Conservation (phyloP, 2,797 vertebrate genomes). For the Gymnodraco acuticeps region DNA sequence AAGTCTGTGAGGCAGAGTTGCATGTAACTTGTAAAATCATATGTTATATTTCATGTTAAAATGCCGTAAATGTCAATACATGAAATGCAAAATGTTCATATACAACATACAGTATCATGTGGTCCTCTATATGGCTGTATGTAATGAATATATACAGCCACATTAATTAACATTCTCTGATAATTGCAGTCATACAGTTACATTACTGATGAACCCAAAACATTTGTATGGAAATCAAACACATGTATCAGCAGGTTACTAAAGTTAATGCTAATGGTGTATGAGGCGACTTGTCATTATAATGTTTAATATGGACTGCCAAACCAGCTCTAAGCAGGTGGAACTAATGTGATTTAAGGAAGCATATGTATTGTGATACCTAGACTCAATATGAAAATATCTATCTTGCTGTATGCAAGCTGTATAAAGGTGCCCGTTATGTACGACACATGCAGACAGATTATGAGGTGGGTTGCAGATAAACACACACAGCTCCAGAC, state of each 20-base stretch:
- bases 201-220: constrained; percentile 3
- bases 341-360: too few relatives aligned
- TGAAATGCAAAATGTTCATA: background rate
- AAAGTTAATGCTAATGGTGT: background rate
- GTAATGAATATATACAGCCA: background rate
- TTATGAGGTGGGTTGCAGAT: constrained; percentile 23
- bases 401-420: background rate
- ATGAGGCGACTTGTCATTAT: background rate
- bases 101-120: background rate
- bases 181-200: background rate
- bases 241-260: background rate
- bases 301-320: background rate
- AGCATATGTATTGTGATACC: background rate
- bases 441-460: constrained; percentile 17
- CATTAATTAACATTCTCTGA: background rate
- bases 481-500: constrained; percentile 42
- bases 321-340: background rate
- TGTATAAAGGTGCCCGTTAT: background rate
- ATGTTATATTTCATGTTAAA: background rate
- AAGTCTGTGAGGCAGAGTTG: background rate
- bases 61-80: background rate
- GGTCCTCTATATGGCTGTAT: background rate
- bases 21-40: background rate
- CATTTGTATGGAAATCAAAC: background rate
- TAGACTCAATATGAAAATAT: background rate